Evolutionary conservation across 1,140 invertebrate genomes (phyloP).

Genomic region (Listronotus oregonensis): DNA sequence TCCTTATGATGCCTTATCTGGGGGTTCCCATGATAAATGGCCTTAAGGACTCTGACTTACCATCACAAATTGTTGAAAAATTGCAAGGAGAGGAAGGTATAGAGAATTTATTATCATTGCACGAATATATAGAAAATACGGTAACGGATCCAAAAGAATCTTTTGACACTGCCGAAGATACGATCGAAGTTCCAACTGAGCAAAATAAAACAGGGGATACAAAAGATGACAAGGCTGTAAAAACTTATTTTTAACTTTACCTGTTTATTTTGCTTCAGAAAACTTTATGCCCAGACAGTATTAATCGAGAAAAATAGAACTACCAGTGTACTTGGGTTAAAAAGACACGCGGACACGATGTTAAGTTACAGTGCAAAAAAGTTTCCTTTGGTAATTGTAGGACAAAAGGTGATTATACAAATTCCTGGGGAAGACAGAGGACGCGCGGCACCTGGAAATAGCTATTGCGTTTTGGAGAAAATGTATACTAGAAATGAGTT

Average conservation of each 20-base stretch:
- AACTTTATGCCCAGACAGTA: neutral
- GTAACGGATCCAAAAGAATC: neutral
- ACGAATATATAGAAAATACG: slow-evolving; percentile 5
- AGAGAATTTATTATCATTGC: no score
- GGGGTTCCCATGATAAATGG: neutral
- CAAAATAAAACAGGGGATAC: no score
- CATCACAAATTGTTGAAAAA: slow-evolving; percentile 15
- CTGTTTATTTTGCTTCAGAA: neutral
- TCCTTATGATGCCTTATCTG: slow-evolving; percentile 3
- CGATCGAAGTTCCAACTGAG: no score
- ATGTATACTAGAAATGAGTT: neutral
- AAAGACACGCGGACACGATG: slow-evolving; percentile 22
- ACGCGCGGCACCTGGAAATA: slow-evolving; percentile 28
- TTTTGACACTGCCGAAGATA: no score
- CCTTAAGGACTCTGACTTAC: slow-evolving; percentile 4
- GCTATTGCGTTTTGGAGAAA: no score
- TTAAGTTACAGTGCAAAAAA: slow-evolving; percentile 11
- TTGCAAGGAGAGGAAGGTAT: slow-evolving; percentile 1
- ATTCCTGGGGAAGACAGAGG: slow-evolving; percentile 38
- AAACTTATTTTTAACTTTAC: slow-evolving; percentile 1
- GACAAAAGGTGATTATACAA: slow-evolving; percentile 31
- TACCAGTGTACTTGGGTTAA: neutral
- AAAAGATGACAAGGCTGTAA: no score
- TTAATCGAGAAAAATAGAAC: slow-evolving; percentile 9
- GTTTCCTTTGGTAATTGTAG: slow-evolving; percentile 31